Conservation (phyloP, 2,797 vertebrate species). For the Echiichthys vipera region DNA sequence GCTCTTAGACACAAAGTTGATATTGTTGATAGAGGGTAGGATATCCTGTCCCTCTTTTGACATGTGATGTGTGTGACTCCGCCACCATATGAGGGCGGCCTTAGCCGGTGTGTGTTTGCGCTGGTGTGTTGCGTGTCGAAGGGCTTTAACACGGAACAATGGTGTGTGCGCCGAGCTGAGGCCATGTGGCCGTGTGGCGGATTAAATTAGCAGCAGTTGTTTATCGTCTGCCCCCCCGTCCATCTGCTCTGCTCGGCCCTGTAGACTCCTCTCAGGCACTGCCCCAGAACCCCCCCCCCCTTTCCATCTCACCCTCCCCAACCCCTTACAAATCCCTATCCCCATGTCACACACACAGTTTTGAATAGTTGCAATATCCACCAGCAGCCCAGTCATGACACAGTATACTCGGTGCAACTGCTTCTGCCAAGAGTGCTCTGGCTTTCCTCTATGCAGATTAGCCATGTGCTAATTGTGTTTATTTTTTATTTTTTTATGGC, state of each 20-base stretch:
- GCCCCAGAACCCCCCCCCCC: slow-evolving; percentile 69
- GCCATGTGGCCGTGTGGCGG: slow-evolving; percentile 74
- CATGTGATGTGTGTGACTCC: slow-evolving; percentile 1
- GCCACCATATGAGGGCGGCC: slow-evolving; percentile 22
- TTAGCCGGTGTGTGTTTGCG: slow-evolving; percentile 27
- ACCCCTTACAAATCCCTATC: slow-evolving; percentile 62
- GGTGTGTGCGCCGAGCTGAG: slow-evolving; percentile 57
- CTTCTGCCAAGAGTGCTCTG: slow-evolving; percentile 87
- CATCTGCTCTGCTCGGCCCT: slow-evolving; percentile 86
- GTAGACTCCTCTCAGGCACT: slow-evolving; percentile 82
- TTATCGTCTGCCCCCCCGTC: slow-evolving; percentile 84
- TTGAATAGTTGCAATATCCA: slow-evolving; percentile 66
- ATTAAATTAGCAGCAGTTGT: slow-evolving; percentile 86
- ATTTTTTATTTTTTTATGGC: slow-evolving; percentile 84
- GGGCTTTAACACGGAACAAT: slow-evolving; percentile 74
- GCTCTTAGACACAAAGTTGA: neutral
- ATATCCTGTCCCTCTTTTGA: slow-evolving; percentile 17
- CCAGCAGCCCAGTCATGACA: slow-evolving; percentile 79
- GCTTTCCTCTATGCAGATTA: slow-evolving; percentile 96
- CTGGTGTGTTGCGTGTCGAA: slow-evolving; percentile 57
- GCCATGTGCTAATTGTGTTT: slow-evolving; percentile 94
- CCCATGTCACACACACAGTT: slow-evolving; percentile 37
- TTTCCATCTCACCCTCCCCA: slow-evolving; percentile 22
- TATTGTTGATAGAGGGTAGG: neutral
- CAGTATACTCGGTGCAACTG: slow-evolving; percentile 87